A percentile compares a stretch with the other conserved stretches of the same genome.
Conservation (phyloP, 92 coral and sea anemone species). For the Metridium senile region DNA sequence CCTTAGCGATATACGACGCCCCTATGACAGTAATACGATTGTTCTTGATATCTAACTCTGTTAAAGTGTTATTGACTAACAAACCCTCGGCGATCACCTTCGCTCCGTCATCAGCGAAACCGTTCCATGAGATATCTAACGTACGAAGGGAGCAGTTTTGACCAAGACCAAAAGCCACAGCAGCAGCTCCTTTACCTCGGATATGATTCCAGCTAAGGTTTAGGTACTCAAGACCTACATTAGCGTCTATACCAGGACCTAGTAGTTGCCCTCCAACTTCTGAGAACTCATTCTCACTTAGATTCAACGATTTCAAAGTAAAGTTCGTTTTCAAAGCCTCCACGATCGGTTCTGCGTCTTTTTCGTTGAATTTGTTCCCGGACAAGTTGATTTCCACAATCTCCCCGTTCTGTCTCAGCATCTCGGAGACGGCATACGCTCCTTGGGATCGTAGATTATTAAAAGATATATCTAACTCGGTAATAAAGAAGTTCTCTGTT, state of each 20-base stretch:
- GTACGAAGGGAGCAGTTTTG: conserved; percentile 80
- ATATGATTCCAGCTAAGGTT: conserved; percentile 92
- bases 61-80: conserved; percentile 61
- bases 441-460: conserved; percentile 88
- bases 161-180: conserved; percentile 74
- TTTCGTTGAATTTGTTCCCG: conserved; percentile 71
- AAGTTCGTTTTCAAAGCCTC: conserved; percentile 92
- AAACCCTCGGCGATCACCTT: conserved; percentile 80
- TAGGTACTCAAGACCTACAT: conserved; percentile 86
- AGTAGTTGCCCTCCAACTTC: conserved; percentile 85
- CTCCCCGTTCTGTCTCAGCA: conserved; percentile 84
- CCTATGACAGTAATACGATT: conserved; percentile 79
- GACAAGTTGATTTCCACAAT: conserved; percentile 84
- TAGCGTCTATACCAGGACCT: conserved; percentile 91
- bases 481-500: conserved; percentile 87
- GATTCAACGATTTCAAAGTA: conserved; percentile 81
- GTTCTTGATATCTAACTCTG: conserved; percentile 80
- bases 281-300: conserved; percentile 80
- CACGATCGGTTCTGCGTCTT: conserved; percentile 89
- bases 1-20: conserved; percentile 68
- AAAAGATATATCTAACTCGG: conserved; percentile 89
- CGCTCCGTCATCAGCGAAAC: conserved; percentile 95
- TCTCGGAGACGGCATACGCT: conserved; percentile 91
- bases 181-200: conserved; percentile 85
- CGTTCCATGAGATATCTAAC: conserved; percentile 92